phyloP scores from a whole-genome alignment of 2,113 vertebrate genomes.

The Syrmaticus mikado region DNA sequence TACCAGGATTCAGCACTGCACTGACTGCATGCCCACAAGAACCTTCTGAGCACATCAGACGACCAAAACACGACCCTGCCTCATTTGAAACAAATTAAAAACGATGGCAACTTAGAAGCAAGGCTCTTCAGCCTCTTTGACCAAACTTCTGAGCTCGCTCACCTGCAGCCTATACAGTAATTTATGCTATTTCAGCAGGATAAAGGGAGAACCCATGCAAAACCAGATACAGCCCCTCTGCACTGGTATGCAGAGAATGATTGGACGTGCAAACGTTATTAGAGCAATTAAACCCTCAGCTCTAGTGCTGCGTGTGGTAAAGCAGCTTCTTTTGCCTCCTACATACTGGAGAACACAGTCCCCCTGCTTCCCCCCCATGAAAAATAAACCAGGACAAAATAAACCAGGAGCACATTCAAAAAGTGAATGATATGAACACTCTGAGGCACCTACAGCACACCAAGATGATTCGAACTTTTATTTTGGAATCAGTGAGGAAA shows the following conservation, averaged over 20 bases:
- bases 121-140: not conserved
- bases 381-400: not conserved
- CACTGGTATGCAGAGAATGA: not conserved
- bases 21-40: not conserved
- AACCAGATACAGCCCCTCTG: not conserved
- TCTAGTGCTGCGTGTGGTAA: not conserved
- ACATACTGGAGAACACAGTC: not conserved
- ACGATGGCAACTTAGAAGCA: fast-evolving
- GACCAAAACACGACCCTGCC: not conserved
- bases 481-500: not conserved
- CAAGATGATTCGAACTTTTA: not conserved
- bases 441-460: not conserved
- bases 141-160: not conserved
- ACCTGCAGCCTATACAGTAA: not conserved
- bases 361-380: not conserved
- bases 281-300: not conserved
- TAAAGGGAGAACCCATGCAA: not conserved
- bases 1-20: not conserved
- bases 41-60: not conserved
- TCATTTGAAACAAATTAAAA: not conserved
- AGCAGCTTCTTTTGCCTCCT: not conserved
- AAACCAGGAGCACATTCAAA: fast-evolving
- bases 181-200: not conserved
- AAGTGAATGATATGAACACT: not conserved
- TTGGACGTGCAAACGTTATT: not conserved